A percentile compares a stretch with the other conserved stretches of the same genome.
Conservation (phyloP, 2,888 invertebrate genomes). For the Octonoba sinensis region DNA sequence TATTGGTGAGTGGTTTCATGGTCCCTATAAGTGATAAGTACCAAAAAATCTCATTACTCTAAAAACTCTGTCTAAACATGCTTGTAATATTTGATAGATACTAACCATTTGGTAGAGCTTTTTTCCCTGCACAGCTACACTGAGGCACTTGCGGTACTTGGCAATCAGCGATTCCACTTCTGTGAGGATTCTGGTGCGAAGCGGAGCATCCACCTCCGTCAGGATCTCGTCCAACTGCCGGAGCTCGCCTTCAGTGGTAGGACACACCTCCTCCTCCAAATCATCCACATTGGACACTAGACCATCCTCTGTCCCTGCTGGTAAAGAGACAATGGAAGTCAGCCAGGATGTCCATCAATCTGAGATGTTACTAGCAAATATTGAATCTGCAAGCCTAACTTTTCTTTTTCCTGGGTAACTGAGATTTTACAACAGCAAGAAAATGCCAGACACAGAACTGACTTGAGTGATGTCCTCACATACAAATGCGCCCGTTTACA, state of each 20-base stretch:
- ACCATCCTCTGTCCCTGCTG: conserved; percentile 62
- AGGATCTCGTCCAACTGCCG: conserved; percentile 51
- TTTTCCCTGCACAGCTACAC: conserved; percentile 52
- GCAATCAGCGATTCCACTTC: conserved; percentile 60
- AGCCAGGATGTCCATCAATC: conserved; percentile 16
- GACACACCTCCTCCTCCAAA: conserved; percentile 41
- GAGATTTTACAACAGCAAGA: too few species aligned
- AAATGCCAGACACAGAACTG: too few species aligned
- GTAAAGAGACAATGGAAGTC: conserved; percentile 38
- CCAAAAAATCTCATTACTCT: neutral
- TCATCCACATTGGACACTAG: conserved; percentile 52
- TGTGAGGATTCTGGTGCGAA: conserved; percentile 56
- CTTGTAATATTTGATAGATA: conserved; percentile 8
- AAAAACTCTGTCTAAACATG: conserved; percentile 1
- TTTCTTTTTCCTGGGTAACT: too few species aligned
- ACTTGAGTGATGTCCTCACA: too few species aligned
- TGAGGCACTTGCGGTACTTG: conserved; percentile 64
- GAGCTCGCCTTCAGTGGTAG: conserved; percentile 43
- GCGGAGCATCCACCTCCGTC: conserved; percentile 54
- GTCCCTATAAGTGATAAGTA: too few species aligned
- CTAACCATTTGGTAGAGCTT: conserved; percentile 62
- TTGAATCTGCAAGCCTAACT: neutral
- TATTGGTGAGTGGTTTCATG: too few species aligned
- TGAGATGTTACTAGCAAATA: conserved; percentile 15
- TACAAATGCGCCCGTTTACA: too few species aligned